Conservation (phyloP, 2,888 invertebrate genomes). For the Noctua janthe region DNA sequence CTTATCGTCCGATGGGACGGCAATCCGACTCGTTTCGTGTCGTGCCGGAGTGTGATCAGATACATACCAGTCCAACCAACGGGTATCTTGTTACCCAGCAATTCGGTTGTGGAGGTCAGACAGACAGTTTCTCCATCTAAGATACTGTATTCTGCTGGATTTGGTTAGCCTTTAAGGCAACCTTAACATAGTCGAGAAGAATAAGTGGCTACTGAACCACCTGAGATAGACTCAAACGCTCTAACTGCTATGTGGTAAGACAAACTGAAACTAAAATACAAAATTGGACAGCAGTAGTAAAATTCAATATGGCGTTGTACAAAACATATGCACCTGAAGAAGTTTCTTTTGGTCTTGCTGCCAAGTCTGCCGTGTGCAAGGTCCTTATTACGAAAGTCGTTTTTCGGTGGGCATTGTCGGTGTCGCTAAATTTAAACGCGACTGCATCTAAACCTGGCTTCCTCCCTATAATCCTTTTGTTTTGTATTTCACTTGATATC, state of each 20-base stretch:
- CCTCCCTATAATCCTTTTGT: constrained; percentile 65
- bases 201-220: too few relatives aligned
- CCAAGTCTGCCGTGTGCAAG: constrained; percentile 38
- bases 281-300: too few relatives aligned
- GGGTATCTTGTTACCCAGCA: neutral
- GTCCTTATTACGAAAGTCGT: constrained; percentile 60
- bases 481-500: constrained; percentile 54
- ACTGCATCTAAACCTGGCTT: constrained; percentile 44
- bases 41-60: neutral
- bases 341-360: neutral
- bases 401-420: constrained; percentile 61
- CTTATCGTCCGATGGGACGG: neutral
- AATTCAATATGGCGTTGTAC: too few relatives aligned
- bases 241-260: too few relatives aligned
- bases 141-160: too few relatives aligned
- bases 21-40: too few relatives aligned
- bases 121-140: too few relatives aligned
- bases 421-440: constrained; percentile 62
- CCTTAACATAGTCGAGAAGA: too few relatives aligned
- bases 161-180: too few relatives aligned
- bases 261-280: too few relatives aligned
- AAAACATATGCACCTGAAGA: too few relatives aligned
- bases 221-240: too few relatives aligned
- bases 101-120: neutral
- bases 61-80: neutral